Base-by-base conservation (phyloP, 2,113 vertebrate genomes). In the Poicephalus meyeri region DNA sequence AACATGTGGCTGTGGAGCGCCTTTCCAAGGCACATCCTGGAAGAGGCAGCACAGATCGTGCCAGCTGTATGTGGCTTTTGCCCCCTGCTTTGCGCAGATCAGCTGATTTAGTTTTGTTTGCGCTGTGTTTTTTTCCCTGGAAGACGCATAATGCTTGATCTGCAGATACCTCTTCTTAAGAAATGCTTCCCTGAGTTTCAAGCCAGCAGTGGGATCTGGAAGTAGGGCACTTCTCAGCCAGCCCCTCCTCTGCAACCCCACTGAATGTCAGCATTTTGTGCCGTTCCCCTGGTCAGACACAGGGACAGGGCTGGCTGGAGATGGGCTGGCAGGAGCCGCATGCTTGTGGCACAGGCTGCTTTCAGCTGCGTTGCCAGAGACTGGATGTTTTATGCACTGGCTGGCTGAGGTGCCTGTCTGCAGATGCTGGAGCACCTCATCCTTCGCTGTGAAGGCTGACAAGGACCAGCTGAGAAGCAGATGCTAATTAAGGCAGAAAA, bases 391-490 rank as follows among this genome's bases (percentile, higher is more conserved):
- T 19, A 42, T 26, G 33, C 26, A 2, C 70, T 86, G 55, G 7
- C 33, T 47, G 44, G 70, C 77, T 72, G 66, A 41, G 28, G 65
- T 9, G 6, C 71, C 79, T 63, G 20, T 60, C 35, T 88, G 9
- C 81, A 63, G 33, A 83, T 50, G 35, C 86, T 88, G 90, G 53
- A 84, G 28, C 39, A 14, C 72, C 84, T 90, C 66, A 24, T 52
- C 64, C 70, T 96, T 86, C 65, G 69, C 89, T 84, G 13, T 31
- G 44, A 92, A 72, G 71, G 61, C 49, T 94, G 89, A 91, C 63
- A 44, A 41, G 77, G 37, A 76, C 64, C 84, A 95, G 58, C 88
- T 93, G 94, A 92, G 64, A 42, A 93, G 76, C 78, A 91, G 76
- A 66, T 82, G 76, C 17, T 73, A 33, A 52, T 82, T 88, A 50